Base-by-base conservation (phyloP, 2,113 vertebrate genomes). In the Phycodurus eques region DNA sequence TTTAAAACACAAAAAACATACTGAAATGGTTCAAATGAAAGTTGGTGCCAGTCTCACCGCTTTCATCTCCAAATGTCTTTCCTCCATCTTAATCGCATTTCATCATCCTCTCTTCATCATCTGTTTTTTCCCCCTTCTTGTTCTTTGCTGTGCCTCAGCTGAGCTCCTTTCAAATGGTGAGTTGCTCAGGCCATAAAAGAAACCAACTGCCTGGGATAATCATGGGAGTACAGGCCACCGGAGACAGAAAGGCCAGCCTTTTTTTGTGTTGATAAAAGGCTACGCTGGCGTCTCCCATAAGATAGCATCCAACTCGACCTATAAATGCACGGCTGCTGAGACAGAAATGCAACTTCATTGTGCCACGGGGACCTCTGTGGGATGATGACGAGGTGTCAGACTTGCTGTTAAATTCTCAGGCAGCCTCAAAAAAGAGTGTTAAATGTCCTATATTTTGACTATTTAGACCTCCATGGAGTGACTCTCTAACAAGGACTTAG, bases 251-350 rank as follows among this genome's bases (percentile, higher is more conserved):
- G 87, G 87, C 75, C 82, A 81, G 67, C 78, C 12, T 27, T 67
- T 84, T 80, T 81, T 74, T 71, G 75, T 77, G 35, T 33, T 67
- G 76, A 89, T 88, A 85, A 89, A 88, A 89, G 83, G 62, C 75
- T 79, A 51, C 12, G 63, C 75, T 76, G 42, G 35, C 70, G 81
- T 70, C 70, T 80, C 70, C 39, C 69, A 80, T 74, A 80, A 76
- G 87, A 87, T 90, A 86, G 3, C 72, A 64, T 82, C 83, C 72
- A 83, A 72, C 62, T 57, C 86, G 82, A 91, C 87, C 86, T 88
- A 87, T 84, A 84, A 82, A 78, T 80, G 82, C 75, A 79, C 73
- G 59, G 5, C 53, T 31, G 46, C 74, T 75, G 51, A 70, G 65
- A 71, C 57, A 64, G 70, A 81, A 80, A 66, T 22, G 60, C 70